Evolutionary conservation across 35 echinoderm and acorn worm genomes (phyloP).

Genomic region (Anneissia japonica): DNA sequence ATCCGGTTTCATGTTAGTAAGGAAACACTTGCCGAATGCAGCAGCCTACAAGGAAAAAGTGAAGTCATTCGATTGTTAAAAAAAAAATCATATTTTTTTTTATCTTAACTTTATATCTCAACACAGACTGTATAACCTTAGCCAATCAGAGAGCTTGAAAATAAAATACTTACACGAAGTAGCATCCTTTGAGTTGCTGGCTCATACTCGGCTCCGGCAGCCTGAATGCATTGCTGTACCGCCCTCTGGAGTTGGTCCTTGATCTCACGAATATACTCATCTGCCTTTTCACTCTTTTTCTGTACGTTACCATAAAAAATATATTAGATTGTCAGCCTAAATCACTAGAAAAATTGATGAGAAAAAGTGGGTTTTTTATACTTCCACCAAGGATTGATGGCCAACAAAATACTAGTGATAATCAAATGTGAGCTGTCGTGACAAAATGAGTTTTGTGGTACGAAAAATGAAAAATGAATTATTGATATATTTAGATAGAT

Average conservation of each 20-base stretch:
- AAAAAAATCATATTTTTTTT: not conserved
- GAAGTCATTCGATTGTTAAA: not conserved
- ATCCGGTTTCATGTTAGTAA: conserved; percentile 66
- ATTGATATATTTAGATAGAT: too few relatives aligned
- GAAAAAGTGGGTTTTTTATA: too few relatives aligned
- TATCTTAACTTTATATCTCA: not conserved
- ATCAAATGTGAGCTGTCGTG: too few relatives aligned
- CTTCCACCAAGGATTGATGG: too few relatives aligned
- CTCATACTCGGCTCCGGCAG: conserved; percentile 86
- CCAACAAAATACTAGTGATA: too few relatives aligned
- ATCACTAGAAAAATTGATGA: too few relatives aligned
- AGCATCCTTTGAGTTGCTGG: conserved; percentile 70
- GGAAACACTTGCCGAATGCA: conserved; percentile 95
- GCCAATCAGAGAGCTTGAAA: not conserved
- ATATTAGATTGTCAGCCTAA: too few relatives aligned
- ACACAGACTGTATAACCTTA: not conserved
- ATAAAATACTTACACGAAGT: conserved; percentile 55
- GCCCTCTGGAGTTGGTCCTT: conserved; percentile 65
- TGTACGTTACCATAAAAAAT: conserved; percentile 13
- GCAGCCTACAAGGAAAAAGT: conserved; percentile 65
- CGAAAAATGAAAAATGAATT: too few relatives aligned
- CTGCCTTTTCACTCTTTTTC: conserved; percentile 98
- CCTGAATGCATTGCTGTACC: conserved; percentile 84
- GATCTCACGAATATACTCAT: conserved; percentile 96
- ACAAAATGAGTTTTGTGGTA: too few relatives aligned